Evolutionary conservation across 2,888 invertebrate species (phyloP).

Genomic region (Altica lythri): DNA sequence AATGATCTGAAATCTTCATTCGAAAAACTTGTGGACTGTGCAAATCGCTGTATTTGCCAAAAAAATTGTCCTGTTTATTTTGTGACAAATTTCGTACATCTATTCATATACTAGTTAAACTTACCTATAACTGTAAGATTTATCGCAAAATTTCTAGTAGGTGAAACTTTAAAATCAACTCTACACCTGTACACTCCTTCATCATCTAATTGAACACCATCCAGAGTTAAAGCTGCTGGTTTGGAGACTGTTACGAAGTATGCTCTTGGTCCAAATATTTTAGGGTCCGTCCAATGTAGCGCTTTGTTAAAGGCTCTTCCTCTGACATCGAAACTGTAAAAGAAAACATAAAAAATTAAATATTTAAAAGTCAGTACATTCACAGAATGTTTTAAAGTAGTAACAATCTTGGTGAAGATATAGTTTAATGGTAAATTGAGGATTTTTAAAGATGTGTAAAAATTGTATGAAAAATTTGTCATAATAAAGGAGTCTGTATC

Average conservation of each 20-base stretch:
- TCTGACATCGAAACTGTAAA: slow-evolving; percentile 81
- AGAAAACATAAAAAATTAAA: slow-evolving; percentile 40
- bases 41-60: too few relatives aligned
- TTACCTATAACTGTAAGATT: slow-evolving; percentile 89
- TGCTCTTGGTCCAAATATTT: slow-evolving; percentile 82
- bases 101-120: slow-evolving; percentile 43
- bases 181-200: slow-evolving; percentile 87
- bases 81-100: not conserved
- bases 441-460: too few relatives aligned
- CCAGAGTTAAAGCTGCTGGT: slow-evolving; percentile 80
- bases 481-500: too few relatives aligned
- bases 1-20: too few relatives aligned
- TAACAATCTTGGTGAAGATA: too few relatives aligned
- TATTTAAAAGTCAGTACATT: not conserved
- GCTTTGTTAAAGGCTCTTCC: slow-evolving; percentile 82
- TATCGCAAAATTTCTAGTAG: slow-evolving; percentile 86
- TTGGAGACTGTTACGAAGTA: slow-evolving; percentile 81
- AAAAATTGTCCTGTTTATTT: too few relatives aligned
- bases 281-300: slow-evolving; percentile 81
- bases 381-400: too few relatives aligned
- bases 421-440: too few relatives aligned
- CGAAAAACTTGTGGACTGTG: too few relatives aligned
- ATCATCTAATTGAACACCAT: slow-evolving; percentile 83
- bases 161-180: slow-evolving; percentile 88
- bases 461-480: too few relatives aligned